Evolutionary conservation across 1,140 invertebrate species (phyloP), one percentile per base, ranked within the genome.

Genomic region (Dryas iulia): DNA sequence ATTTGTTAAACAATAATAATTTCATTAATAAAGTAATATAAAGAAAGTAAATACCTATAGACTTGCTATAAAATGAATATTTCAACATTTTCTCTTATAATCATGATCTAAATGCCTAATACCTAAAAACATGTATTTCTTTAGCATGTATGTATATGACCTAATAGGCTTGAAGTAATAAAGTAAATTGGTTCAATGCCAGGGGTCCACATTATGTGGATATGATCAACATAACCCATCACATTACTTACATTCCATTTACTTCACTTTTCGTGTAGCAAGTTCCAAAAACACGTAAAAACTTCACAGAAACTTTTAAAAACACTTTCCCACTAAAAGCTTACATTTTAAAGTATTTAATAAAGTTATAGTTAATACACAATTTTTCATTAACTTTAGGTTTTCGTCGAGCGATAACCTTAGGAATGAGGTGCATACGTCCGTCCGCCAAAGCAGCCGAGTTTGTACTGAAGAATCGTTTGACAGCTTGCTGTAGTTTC

Each of bases 401-500:
- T 47, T 47, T 21, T 47, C 35, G 35, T 47, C 35, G 2, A 47
- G 12, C n/a, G n/a, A 2, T 47, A 47, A 47, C 35, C 35, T 18
- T 47, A 18, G 10, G 1, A 18, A 21, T 0, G 35, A 47, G 18
- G n/a, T 26, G 53, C 75, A 70, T 65, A 47, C 77, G 76, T 59
- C 74, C 76, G 74, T 67, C 39, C 63, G 25, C 66, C 54, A 52
- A 31, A 65, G 63, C 33, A 26, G 77, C 47, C 57, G 30, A 23
- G 53, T 56, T 69, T 77, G 71, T 68, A 82, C 79, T 82, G 76
- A 76, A 59, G 59, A 23, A 24, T n/a, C 39, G 14, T 6, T n/a
- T 14, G 24, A 39, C 6, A 24, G 14, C 14, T 59, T n/a, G 21
- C 18, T 14, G 58, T 25, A 54, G 35, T 60, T 60, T 67, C 66